Evolutionary conservation across 2,113 vertebrate species (phyloP).

Genomic region (Cisticola juncidis): DNA sequence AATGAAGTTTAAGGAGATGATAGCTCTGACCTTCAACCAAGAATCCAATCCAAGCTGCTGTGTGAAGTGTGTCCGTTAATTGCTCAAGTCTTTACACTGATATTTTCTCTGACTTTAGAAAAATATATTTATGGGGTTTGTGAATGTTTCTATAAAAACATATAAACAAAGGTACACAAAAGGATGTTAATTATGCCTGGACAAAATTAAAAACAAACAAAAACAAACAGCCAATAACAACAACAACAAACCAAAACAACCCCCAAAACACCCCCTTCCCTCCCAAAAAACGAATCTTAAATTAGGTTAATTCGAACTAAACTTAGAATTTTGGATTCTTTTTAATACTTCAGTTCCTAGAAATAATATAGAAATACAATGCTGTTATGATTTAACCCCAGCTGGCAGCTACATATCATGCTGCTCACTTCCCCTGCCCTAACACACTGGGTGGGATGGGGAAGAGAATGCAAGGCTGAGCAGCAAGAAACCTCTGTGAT

Average conservation of each 20-base stretch:
- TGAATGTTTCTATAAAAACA: background rate
- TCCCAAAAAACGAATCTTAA: background rate
- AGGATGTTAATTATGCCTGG: background rate
- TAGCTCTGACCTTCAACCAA: background rate
- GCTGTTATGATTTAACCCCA: background rate
- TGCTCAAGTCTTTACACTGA: background rate
- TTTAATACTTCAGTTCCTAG: background rate
- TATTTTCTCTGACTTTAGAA: background rate
- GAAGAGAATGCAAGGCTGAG: background rate
- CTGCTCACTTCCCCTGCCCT: background rate
- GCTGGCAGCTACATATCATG: background rate
- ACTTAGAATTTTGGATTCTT: background rate
- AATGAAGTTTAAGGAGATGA: background rate
- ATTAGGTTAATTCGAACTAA: background rate
- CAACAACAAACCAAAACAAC: background rate
- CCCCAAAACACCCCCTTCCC: background rate
- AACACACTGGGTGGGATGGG: background rate
- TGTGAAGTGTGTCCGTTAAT: background rate
- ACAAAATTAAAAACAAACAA: background rate
- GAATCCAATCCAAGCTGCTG: background rate
- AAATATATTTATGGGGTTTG: background rate
- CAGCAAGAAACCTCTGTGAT: conserved; percentile 46
- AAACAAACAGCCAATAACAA: background rate
- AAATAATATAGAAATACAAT: background rate
- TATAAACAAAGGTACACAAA: background rate